phyloP scores from a whole-genome alignment of 1,140 invertebrate species.

The Solenopsis fugax region DNA sequence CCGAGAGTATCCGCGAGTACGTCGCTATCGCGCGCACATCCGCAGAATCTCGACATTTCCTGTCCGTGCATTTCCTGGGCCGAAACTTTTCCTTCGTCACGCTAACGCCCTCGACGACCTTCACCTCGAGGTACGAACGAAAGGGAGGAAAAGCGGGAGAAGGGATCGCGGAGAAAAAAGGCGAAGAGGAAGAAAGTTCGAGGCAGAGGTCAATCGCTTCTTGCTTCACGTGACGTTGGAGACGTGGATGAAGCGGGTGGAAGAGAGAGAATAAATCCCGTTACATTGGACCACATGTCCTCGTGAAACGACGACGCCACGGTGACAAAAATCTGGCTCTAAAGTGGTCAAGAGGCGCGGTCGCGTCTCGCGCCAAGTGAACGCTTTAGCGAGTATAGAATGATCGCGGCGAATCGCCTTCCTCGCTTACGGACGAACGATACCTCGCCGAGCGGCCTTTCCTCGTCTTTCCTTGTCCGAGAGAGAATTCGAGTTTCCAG shows the following conservation, averaged over 20 bases:
- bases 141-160: constrained; percentile 68
- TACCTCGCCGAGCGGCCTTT: neutral
- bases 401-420: neutral
- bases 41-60: constrained; percentile 49
- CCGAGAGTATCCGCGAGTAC: neutral
- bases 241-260: neutral
- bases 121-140: constrained; percentile 75
- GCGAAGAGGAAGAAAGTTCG: constrained; percentile 72
- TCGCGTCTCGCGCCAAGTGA: no score
- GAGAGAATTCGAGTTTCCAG: constrained; percentile 2
- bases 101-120: constrained; percentile 71
- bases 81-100: constrained; percentile 72
- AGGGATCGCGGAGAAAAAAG: constrained; percentile 23
- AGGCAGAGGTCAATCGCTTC: constrained; percentile 72
- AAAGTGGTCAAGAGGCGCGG: no score
- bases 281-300: constrained; percentile 67
- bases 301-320: constrained; percentile 55
- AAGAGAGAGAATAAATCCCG: constrained; percentile 63
- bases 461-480: constrained; percentile 13
- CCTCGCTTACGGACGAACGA: neutral
- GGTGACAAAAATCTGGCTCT: constrained; percentile 29
- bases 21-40: neutral
- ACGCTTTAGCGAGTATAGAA: no score
- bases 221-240: constrained; percentile 38
- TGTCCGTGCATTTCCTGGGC: constrained; percentile 26